These are phyloP conservation scores for Caenorhabditis uteleia DNA, from an alignment of 2,888 invertebrate species.

Conservation along the genomic window DNA sequence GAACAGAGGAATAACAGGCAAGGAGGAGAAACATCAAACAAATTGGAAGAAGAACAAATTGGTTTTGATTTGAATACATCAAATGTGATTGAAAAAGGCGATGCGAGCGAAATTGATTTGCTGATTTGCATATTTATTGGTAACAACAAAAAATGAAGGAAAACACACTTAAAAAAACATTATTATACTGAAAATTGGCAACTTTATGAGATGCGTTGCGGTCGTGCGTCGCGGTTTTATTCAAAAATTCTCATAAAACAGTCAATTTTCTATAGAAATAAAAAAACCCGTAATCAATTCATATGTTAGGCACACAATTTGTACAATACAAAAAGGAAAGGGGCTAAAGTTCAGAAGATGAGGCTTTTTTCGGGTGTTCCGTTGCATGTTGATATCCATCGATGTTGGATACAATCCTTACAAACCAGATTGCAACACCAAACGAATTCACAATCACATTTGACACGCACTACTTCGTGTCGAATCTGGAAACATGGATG, in stretches of 20 bases:
- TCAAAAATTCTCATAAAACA: background rate
- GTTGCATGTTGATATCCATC: conserved; percentile 68
- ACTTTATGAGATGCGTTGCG: too few relatives aligned
- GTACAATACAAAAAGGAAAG: background rate
- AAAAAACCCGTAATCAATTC: background rate
- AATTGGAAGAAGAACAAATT: background rate
- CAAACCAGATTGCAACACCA: conserved; percentile 71
- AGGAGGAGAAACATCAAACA: background rate
- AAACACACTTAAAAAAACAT: background rate
- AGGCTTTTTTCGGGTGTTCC: conserved; percentile 31
- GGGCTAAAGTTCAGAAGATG: background rate
- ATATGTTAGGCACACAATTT: background rate
- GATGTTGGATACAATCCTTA: conserved; percentile 67
- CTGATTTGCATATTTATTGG: too few relatives aligned
- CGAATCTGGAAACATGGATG: conserved; percentile 67
- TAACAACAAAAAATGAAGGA: background rate
- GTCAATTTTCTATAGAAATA: background rate
- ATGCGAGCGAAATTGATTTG: too few relatives aligned
- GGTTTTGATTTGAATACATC: background rate
- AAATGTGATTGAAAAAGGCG: too few relatives aligned
- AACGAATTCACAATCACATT: conserved; percentile 71
- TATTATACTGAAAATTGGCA: too few relatives aligned
- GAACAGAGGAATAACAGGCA: background rate
- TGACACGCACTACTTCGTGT: conserved; percentile 67
- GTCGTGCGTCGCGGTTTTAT: too few relatives aligned